These are phyloP conservation scores for Pseudochaenichthys georgianus DNA, from an alignment of 2,797 vertebrate species.

Conservation along the genomic window DNA sequence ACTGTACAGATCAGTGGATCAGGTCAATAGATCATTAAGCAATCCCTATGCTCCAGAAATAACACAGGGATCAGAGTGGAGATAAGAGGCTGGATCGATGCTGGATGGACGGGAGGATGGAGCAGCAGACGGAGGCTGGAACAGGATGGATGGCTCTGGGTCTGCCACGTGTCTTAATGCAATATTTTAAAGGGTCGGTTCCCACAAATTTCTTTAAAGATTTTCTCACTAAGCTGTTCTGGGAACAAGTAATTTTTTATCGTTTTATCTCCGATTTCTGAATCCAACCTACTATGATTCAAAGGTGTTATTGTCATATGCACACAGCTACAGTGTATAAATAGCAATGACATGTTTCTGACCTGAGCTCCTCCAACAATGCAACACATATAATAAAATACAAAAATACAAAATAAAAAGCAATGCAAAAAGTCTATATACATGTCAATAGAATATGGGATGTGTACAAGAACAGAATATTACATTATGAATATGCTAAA, in stretches of 20 bases:
- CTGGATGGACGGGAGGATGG: conserved; percentile 51
- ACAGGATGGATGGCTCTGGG: conserved; percentile 31
- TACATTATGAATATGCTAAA: too few species aligned
- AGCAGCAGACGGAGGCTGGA: conserved; percentile 18
- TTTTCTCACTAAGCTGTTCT: background rate
- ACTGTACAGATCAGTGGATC: conserved; percentile 76
- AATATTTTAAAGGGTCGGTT: conserved; percentile 21
- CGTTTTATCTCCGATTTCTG: conserved; percentile 10
- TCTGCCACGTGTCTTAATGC: conserved; percentile 23
- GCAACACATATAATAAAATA: too few species aligned
- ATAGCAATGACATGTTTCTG: too few species aligned
- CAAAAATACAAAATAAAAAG: too few species aligned
- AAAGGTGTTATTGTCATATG: too few species aligned
- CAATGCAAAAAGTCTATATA: too few species aligned
- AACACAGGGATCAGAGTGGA: conserved; percentile 82
- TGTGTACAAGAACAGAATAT: too few species aligned
- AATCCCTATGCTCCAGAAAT: conserved; percentile 82
- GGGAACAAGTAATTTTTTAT: background rate
- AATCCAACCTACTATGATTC: too few species aligned
- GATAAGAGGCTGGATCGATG: conserved; percentile 83
- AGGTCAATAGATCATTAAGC: conserved; percentile 85
- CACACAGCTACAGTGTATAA: too few species aligned
- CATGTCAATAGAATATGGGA: too few species aligned
- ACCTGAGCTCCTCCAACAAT: too few species aligned
- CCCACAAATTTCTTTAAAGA: conserved; percentile 16